Percentiles rank a stretch among this genome's conserved stretches.
These are phyloP conservation scores for Platerodrilus igneus DNA, from an alignment of 2,888 invertebrate genomes.

Conservation along the genomic window DNA sequence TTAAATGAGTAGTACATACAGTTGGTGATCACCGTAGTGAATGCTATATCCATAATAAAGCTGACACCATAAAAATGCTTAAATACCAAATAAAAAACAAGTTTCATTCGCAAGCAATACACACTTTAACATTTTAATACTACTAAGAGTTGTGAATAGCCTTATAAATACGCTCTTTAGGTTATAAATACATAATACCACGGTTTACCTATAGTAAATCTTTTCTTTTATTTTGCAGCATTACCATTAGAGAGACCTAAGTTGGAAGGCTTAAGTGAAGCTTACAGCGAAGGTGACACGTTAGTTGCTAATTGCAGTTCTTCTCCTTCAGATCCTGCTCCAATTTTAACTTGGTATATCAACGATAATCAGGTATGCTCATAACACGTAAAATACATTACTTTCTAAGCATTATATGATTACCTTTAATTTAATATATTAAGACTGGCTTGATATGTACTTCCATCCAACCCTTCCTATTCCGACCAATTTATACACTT, in stretches of 20 bases:
- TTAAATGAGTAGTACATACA: too few species aligned
- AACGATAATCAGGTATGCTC: conserved; percentile 41
- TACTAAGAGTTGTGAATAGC: background rate
- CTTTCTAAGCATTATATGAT: too few species aligned
- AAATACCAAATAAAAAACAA: too few species aligned
- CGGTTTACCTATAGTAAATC: background rate
- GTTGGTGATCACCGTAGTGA: too few species aligned
- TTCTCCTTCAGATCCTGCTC: conserved; percentile 43
- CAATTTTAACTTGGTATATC: conserved; percentile 42
- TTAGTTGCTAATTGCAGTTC: conserved; percentile 42
- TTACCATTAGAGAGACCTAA: conserved; percentile 40
- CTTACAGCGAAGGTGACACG: conserved; percentile 40
- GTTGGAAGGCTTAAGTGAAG: conserved; percentile 38
- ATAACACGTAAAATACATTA: background rate
- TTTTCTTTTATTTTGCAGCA: conserved; percentile 44
- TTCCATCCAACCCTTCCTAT: too few species aligned
- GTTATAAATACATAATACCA: background rate
- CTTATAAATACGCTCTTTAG: background rate
- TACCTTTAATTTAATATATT: too few species aligned
- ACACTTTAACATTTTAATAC: background rate
- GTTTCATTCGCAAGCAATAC: background rate
- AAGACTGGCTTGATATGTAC: too few species aligned
- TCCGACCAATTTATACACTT: too few species aligned
- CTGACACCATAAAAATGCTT: too few species aligned
- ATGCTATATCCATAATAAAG: too few species aligned